Evolutionary conservation across 2,113 vertebrate genomes (phyloP).

Genomic region (human (Homo sapiens)): DNA sequence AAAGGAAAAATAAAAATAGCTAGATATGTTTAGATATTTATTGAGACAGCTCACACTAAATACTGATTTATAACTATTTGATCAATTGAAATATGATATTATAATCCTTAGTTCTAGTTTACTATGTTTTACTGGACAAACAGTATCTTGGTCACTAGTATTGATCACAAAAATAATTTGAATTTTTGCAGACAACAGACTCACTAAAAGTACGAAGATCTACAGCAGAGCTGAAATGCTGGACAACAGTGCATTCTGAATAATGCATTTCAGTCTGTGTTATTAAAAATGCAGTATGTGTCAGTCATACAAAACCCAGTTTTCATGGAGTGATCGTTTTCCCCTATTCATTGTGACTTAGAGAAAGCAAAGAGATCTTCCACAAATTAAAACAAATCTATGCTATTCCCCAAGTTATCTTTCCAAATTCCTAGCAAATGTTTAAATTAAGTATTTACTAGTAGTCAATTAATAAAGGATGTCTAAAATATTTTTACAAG

Average conservation of each 20-base stretch:
- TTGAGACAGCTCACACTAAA: not conserved
- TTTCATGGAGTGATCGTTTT: conserved; percentile 32
- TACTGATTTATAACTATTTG: not conserved
- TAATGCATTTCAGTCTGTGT: conserved; percentile 68
- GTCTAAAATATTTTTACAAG: not conserved
- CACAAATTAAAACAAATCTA: conserved; percentile 50
- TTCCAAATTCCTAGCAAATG: conserved; percentile 1
- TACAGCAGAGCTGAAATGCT: conserved; percentile 32
- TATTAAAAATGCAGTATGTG: conserved; percentile 78
- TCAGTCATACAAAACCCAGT: conserved; percentile 68
- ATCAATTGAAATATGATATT: not conserved
- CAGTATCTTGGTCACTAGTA: not conserved
- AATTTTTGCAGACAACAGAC: conserved; percentile 31
- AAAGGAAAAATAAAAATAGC: conserved; percentile 36
- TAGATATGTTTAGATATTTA: not conserved
- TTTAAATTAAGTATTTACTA: conserved; percentile 33
- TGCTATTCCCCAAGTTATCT: not conserved
- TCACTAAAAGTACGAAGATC: not conserved
- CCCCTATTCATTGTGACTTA: conserved; percentile 39
- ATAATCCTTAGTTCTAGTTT: not conserved
- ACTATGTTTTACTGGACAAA: not conserved
- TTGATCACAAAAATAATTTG: conserved; percentile 45
- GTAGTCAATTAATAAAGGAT: not conserved
- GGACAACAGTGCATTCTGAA: conserved; percentile 73
- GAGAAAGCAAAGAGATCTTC: conserved; percentile 17